Conservation (phyloP, 2,797 vertebrate species). For the Sebastes itinus region DNA sequence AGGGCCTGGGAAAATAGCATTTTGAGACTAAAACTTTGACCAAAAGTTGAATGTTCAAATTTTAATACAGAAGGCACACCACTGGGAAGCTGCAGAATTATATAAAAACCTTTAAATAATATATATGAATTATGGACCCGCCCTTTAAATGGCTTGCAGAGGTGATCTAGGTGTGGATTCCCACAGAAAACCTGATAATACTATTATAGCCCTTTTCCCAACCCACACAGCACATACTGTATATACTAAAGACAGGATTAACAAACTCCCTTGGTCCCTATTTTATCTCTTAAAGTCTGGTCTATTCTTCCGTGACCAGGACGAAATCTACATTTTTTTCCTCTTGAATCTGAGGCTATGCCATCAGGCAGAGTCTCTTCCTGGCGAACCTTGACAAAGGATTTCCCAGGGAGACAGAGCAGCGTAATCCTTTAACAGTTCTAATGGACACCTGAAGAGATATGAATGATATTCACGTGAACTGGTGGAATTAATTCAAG, state of each 20-base stretch:
- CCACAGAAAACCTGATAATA: not conserved
- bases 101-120: not conserved
- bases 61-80: not conserved
- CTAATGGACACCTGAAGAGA: constrained; percentile 6
- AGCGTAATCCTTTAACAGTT: constrained; percentile 8
- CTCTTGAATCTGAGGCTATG: constrained; percentile 20
- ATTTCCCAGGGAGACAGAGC: constrained; percentile 15
- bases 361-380: constrained; percentile 8
- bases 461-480: constrained; percentile 2
- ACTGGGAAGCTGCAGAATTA: not conserved
- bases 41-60: not conserved
- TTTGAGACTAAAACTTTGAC: not conserved
- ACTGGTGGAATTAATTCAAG: constrained; percentile 12
- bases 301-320: constrained; percentile 37
- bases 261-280: constrained; percentile 28
- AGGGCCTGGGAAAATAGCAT: not conserved
- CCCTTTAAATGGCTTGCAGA: constrained; percentile 5
- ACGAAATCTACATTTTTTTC: constrained; percentile 43
- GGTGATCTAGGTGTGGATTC: not conserved
- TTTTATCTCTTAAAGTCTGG: constrained; percentile 33
- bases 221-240: constrained; percentile 10
- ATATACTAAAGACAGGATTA: constrained; percentile 9
- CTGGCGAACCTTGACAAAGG: constrained; percentile 12
- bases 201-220: constrained; percentile 12
- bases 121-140: not conserved